Base-by-base conservation (phyloP, 2,113 vertebrate species). In the Siniperca knerii region DNA sequence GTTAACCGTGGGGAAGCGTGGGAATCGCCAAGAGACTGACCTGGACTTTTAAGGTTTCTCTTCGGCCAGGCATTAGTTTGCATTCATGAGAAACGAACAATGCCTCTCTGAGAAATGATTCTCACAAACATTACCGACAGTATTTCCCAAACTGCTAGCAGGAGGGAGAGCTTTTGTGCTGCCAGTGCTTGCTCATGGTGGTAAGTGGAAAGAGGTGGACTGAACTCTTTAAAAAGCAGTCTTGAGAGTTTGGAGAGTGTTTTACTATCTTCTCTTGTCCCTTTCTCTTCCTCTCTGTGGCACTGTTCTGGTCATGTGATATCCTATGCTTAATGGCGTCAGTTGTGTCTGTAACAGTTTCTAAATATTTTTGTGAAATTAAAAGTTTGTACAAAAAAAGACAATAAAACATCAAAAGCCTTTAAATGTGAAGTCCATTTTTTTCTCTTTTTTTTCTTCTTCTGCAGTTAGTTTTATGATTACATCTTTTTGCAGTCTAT, bases 341-440 rank as follows among this genome's bases (percentile, higher is more conserved):
- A 79, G 90, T 95, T 91, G 81, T 89, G 89, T 95, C 57, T 89
- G 91, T 70, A 60, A 84, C 87, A 77, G 83, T 95, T 95, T 85
- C 70, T 89, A 90, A 90, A 90, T 92, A 93, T 94, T 95, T 95
- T 95, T 95, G 93, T 94, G 90, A 93, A 94, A 92, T 93, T 92
- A 37, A 37, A 37, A 37, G 86, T 95, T 96, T 96, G 90, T 95
- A 94, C 88, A 92, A 90, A 87, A 92, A 91, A 88, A 81, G 58
- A 89, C 82, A 91, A 92, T 93, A 92, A 92, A 94, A 88, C n/a
- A 76, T 87, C 6, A 90, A 92, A 90, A 18, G 12, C 25, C 60
- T 75, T 85, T 35, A 71, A 79, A 72, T 69, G 42, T 64, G 2
- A 69, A 29, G 25, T 40, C 18, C 58, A 12, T 20, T 21, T 21